phyloP scores from a whole-genome alignment of 2,888 invertebrate species.

The Prenolepis imparis region DNA sequence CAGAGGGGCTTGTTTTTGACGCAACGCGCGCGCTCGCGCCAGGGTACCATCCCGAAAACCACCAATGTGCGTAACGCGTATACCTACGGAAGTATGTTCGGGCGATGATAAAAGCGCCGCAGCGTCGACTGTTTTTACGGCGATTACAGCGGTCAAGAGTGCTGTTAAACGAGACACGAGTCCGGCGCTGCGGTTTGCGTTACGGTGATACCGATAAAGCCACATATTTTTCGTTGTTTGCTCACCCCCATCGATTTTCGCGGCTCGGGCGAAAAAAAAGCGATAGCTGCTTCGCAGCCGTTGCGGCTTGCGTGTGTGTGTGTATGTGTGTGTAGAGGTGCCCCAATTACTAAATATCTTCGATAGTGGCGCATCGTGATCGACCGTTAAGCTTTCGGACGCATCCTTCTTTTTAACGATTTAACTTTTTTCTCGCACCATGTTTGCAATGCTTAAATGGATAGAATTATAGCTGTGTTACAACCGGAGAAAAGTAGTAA shows the following conservation, averaged over 20 bases:
- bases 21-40: conserved; percentile 43
- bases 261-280: conserved; percentile 14
- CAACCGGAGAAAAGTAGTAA: not conserved
- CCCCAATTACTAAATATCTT: conserved; percentile 11
- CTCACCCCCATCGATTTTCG: conserved; percentile 28
- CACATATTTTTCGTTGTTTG: conserved; percentile 61
- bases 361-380: not conserved
- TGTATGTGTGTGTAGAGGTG: not conserved
- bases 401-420: conserved; percentile 9
- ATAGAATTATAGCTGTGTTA: not conserved
- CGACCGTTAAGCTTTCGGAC: not conserved
- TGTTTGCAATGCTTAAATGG: not conserved
- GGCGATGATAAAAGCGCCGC: conserved; percentile 70
- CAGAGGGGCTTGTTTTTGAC: conserved; percentile 61
- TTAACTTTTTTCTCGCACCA: not conserved
- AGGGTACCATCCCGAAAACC: conserved; percentile 29
- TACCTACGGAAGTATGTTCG: conserved; percentile 62
- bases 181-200: conserved; percentile 32
- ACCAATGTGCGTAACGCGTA: conserved; percentile 42
- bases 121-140: conserved; percentile 68
- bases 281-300: not conserved
- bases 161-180: conserved; percentile 68
- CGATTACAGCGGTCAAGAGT: conserved; percentile 72
- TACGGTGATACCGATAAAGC: conserved; percentile 57
- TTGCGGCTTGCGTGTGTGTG: not conserved